Base-by-base conservation (phyloP, 2,888 invertebrate genomes). In the Argynnis bischoffii region DNA sequence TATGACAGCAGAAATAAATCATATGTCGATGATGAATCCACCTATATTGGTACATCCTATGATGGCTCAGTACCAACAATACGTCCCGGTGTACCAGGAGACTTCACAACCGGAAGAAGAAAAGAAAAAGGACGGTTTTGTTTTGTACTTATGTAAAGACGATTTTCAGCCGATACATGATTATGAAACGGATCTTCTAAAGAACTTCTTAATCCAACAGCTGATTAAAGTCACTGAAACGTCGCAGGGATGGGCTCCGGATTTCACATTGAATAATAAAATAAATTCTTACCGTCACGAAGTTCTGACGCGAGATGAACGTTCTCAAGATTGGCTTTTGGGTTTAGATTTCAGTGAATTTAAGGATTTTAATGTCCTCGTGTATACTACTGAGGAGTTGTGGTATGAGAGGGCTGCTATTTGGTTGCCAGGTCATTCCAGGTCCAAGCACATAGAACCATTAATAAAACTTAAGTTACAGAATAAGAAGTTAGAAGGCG, bases 351-450 rank as follows among this genome's bases (percentile, higher is more conserved):
- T 89, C 74, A 80, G 79, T 26, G 77, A 79, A 1, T 87, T 89
- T 47, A 68, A 68, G 16, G 72, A 77, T 15, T 90, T 89, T 73
- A 81, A 85, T 68, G 83, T 90, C 1, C 74, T 91, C 13, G 86
- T 89, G 15, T 91, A 90, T 72, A 87, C 86, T 0, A 84, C 86
- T 48, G 90, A 92, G 72, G 87, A 92, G 74, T 69, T 90, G 69
- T 90, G 89, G 90, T 90, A 85, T 73, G 90, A 92, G 72, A 82
- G 92, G 1, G 91, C 89, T 0, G 90, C 90, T 5, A 81, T 92
- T 35, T 91, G 90, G 90, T 78, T 92, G 26, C 91, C 90, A 2
- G 89, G 89, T 8, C 89, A 90, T 78, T 87, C 88, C 64, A 83
- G 81, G 73, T 79, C 76, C 67, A 78, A 80, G 35, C 79, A 81